Evolutionary conservation across 2,797 vertebrate species (phyloP), one percentile per base, ranked within the genome.

Genomic region (Toxotes lorentzi): DNA sequence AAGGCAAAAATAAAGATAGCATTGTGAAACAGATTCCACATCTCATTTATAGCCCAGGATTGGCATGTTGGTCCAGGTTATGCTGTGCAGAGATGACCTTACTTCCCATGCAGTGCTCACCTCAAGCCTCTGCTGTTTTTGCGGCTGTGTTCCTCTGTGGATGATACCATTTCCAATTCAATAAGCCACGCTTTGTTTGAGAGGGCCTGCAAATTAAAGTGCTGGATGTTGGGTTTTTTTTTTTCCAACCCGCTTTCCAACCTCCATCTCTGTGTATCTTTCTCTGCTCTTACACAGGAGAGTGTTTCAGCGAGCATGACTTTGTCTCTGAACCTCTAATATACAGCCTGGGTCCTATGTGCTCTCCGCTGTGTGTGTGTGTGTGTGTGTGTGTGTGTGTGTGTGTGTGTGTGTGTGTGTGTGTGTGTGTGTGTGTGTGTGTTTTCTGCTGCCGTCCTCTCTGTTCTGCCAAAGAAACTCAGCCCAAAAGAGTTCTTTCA

Each of bases 121-220:
- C 60, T 71, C 58, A 45, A 78, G 64, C 68, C 89, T 80, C 63
- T 13, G 57, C 43, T 67, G 69, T 88, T 71, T 88, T 85, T 85
- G 71, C 57, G 11, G 70, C 78, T 48, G 43, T 87, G 78, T 82
- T 84, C 87, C 87, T 90, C 56, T 86, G 84, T 89, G 89, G 82
- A 89, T 92, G 89, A 89, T 74, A 86, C 83, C 66, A 87, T 93
- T 94, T 94, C 88, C 91, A 92, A 92, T 94, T 94, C 89, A 95
- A 94, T 93, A 92, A 88, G 80, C 34, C 43, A 63, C 2, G 60
- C 87, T 91, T 90, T 93, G 85, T 93, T 92, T 64, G 86, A 89
- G 81, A 91, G 85, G 70, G 63, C 56, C 61, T 87, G 82, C 86
- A 89, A 94, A 94, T 94, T 92, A 91, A 89, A 92, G 73, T 71